Evolutionary conservation across 2,888 invertebrate genomes (phyloP).

Genomic region (Drosophila macrospina): DNA sequence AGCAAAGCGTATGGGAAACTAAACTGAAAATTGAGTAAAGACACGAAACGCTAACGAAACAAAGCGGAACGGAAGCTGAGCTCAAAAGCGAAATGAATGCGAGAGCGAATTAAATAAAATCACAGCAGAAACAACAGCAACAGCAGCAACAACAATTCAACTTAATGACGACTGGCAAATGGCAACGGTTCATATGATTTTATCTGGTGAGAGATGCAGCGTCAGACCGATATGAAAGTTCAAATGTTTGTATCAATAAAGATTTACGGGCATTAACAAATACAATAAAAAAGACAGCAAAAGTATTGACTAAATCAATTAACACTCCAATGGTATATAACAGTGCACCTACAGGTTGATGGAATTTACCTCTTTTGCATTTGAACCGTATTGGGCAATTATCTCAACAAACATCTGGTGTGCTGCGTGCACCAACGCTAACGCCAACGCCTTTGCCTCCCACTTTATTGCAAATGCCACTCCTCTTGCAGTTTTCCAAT

Average conservation of each 20-base stretch:
- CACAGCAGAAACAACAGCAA: constrained; percentile 32
- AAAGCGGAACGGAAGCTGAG: constrained; percentile 66
- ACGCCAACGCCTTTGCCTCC: constrained; percentile 48
- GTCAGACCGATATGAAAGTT: constrained; percentile 39
- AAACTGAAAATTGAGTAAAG: constrained; percentile 33
- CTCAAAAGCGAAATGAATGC: constrained; percentile 54
- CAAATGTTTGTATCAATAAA: constrained; percentile 43
- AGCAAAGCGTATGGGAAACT: constrained; percentile 39
- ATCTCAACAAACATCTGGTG: constrained; percentile 67
- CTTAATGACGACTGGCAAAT: constrained; percentile 56
- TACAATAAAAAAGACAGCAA: neutral
- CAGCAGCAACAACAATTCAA: constrained; percentile 43
- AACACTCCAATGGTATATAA: constrained; percentile 37
- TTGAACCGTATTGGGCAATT: constrained; percentile 58
- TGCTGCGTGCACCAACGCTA: constrained; percentile 24
- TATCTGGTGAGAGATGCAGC: constrained; percentile 31
- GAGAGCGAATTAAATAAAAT: constrained; percentile 61
- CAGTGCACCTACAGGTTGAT: constrained; percentile 57
- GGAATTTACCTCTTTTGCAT: constrained; percentile 69
- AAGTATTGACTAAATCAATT: constrained; percentile 50
- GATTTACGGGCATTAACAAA: constrained; percentile 2
- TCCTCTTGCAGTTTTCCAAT: constrained; percentile 64
- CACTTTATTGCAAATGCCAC: constrained; percentile 54
- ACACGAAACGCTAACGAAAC: constrained; percentile 32
- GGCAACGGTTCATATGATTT: constrained; percentile 41